A percentile compares a stretch with the other conserved stretches of the same genome.
Conservation (phyloP, 2,113 vertebrate species). For the Vombatus ursinus region DNA sequence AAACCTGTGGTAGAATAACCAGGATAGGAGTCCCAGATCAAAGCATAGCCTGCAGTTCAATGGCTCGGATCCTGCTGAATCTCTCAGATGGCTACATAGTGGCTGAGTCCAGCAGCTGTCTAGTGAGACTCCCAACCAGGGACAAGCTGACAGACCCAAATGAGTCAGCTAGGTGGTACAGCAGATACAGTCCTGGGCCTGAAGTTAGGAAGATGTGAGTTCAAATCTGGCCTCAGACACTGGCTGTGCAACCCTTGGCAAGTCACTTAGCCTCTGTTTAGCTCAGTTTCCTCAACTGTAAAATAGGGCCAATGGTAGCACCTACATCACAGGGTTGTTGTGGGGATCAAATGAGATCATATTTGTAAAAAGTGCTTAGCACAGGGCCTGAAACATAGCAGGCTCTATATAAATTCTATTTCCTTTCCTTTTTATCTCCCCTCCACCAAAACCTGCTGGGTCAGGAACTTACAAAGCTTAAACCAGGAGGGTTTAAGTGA, state of each 20-base stretch:
- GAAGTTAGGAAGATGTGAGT: background rate
- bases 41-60: background rate
- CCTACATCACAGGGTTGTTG: background rate
- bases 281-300: background rate
- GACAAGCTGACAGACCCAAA: background rate
- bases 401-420: background rate
- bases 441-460: background rate
- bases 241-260: background rate
- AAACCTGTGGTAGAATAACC: background rate
- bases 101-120: background rate
- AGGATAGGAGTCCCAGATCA: background rate
- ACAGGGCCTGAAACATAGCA: background rate
- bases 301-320: background rate
- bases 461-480: background rate
- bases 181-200: background rate
- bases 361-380: background rate
- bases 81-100: background rate
- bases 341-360: background rate
- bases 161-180: background rate
- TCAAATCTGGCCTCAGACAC: background rate
- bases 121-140: background rate
- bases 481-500: background rate
- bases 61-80: background rate
- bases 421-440: background rate
- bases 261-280: background rate